phyloP scores from a whole-genome alignment of 2,797 vertebrate genomes.

The Otolemur crassicaudatus region DNA sequence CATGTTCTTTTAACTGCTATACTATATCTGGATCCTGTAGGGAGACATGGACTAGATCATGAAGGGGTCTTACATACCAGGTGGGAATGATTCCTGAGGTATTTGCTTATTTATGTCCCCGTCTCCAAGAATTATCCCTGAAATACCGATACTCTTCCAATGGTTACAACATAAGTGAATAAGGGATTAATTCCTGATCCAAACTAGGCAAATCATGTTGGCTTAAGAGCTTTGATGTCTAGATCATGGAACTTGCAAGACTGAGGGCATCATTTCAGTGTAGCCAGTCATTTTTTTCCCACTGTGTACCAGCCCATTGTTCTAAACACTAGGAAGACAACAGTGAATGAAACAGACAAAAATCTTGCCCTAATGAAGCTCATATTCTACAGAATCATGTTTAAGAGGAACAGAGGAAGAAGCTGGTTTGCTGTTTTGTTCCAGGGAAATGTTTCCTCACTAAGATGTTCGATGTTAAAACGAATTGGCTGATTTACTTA shows the following conservation, averaged over 20 bases:
- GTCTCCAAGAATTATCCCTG: not conserved
- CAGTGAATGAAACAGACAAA: not conserved
- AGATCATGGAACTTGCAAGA: not conserved
- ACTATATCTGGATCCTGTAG: not conserved
- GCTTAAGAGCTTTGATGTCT: not conserved
- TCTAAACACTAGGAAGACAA: not conserved
- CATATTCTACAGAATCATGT: not conserved
- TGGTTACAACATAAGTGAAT: not conserved
- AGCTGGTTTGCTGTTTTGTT: not conserved
- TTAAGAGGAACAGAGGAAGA: not conserved
- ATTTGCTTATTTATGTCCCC: not conserved
- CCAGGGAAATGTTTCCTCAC: not conserved
- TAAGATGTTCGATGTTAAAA: not conserved
- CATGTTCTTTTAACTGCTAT: not conserved
- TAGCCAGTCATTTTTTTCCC: not conserved
- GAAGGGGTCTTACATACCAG: not conserved
- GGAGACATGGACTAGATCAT: not conserved
- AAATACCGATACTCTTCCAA: not conserved
- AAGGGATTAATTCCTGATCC: not conserved
- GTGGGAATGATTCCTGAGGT: not conserved
- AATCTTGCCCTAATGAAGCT: not conserved
- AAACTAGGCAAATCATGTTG: not conserved
- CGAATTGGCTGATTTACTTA: not conserved
- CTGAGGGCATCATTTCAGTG: not conserved
- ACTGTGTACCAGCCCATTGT: not conserved